Conservation (phyloP, 2,113 vertebrate species). For the Budorcas taxicolor region DNA sequence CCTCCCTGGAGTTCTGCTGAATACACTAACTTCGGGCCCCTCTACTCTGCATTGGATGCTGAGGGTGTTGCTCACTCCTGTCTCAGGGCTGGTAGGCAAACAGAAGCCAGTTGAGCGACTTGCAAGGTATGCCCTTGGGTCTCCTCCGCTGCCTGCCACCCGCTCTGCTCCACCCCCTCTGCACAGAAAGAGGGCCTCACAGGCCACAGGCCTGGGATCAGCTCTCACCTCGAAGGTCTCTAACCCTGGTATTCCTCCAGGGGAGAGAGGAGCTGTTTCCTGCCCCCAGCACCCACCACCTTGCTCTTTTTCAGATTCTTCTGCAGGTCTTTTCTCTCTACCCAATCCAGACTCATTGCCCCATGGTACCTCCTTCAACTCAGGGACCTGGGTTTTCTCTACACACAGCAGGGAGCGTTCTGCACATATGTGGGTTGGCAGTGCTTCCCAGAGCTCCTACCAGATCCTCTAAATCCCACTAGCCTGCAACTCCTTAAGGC, state of each 20-base stretch:
- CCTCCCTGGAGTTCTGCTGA: neutral
- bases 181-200: neutral
- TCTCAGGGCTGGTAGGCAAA: neutral
- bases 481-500: neutral
- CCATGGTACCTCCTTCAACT: neutral
- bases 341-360: neutral
- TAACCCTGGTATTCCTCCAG: neutral
- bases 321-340: neutral
- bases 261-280: neutral
- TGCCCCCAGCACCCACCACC: neutral
- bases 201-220: neutral
- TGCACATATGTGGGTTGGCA: accelerated
- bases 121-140: neutral
- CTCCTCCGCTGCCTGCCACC: neutral
- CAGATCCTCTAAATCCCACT: neutral
- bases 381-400: neutral
- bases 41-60: neutral
- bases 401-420: neutral
- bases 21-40: neutral
- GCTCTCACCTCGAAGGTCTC: neutral
- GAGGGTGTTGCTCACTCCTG: neutral
- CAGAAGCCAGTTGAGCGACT: neutral
- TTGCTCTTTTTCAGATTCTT: neutral
- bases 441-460: neutral
- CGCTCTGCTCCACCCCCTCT: neutral